These are phyloP conservation scores for Eudasyphora cyanicolor DNA, from an alignment of 2,888 invertebrate genomes.

Conservation along the genomic window DNA sequence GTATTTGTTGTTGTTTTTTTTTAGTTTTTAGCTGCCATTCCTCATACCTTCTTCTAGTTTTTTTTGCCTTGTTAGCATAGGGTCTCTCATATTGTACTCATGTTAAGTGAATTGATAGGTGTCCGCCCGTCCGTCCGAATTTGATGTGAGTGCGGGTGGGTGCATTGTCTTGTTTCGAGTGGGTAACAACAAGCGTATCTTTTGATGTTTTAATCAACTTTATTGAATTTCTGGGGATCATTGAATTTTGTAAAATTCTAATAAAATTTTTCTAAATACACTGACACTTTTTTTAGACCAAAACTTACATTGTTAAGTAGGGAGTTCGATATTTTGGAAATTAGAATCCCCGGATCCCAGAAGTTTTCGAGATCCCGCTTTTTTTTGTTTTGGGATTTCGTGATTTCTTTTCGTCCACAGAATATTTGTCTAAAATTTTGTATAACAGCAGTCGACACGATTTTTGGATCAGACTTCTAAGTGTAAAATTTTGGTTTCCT, in stretches of 20 bases:
- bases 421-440: too few relatives aligned
- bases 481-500: too few relatives aligned
- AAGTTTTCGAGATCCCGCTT: too few relatives aligned
- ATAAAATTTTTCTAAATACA: neutral
- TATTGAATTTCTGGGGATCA: conserved; percentile 37
- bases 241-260: neutral
- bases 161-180: conserved; percentile 36
- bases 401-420: too few relatives aligned
- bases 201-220: conserved; percentile 34
- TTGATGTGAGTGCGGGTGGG: neutral
- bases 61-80: too few relatives aligned
- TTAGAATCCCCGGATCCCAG: too few relatives aligned
- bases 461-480: too few relatives aligned
- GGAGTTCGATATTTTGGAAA: too few relatives aligned
- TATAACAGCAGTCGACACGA: too few relatives aligned
- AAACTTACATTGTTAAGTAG: too few relatives aligned
- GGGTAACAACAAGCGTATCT: conserved; percentile 59
- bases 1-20: neutral
- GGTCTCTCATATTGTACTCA: neutral
- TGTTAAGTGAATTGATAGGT: neutral
- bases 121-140: neutral
- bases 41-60: too few relatives aligned
- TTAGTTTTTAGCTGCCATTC: neutral
- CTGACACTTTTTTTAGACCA: neutral
- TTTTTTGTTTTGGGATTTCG: too few relatives aligned